Base-by-base conservation (phyloP, 1,140 invertebrate genomes). In the Drosophila hydei region DNA sequence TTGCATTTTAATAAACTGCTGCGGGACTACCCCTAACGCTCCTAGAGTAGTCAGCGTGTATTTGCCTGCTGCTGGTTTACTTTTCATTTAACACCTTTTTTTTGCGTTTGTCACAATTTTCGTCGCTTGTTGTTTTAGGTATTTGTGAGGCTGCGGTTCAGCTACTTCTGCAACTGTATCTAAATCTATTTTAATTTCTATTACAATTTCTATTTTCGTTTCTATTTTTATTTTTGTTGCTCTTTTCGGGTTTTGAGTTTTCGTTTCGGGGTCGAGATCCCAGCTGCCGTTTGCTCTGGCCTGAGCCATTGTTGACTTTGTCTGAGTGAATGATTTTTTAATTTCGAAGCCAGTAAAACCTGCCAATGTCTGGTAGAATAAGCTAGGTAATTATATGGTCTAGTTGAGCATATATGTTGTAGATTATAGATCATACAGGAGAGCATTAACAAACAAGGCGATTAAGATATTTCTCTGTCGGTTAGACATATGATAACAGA, bases 1-100 rank as follows among this genome's bases (percentile, higher is more conserved):
- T 88, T 83, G 84, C 75, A 88, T 88, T 88, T 89, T 88, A 88
- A 88, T 88, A 64, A 79, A 88, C 84, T 79, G 61, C 62, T 40
- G 6, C 25, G 14, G 33, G 58, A 45, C 56, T 16, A 4, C 11
- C 12, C 25, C n/a, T 27, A 21, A n/a, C n/a, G n/a, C n/a, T n/a
- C n/a, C n/a, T n/a, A n/a, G n/a, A n/a, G n/a, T n/a, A n/a, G n/a
- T n/a, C n/a, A n/a, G n/a, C n/a, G n/a, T n/a, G 30, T 33, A 3
- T 30, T 16, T 21, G 9, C 51, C 38, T 11, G 21, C 59, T 36
- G 27, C 42, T 63, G 56, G 80, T 70, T 85, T 84, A 79, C 72
- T 84, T 84, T 84, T 76, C 80, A 64, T 70, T 84, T 84, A 79
- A 84, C 80, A 81, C 81, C 81, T 85, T 85, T 40, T 67, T 71